Percentiles rank a stretch among this genome's conserved stretches.
phyloP scores from a whole-genome alignment of 2,113 vertebrate genomes.

The Salvelinus sp. region DNA sequence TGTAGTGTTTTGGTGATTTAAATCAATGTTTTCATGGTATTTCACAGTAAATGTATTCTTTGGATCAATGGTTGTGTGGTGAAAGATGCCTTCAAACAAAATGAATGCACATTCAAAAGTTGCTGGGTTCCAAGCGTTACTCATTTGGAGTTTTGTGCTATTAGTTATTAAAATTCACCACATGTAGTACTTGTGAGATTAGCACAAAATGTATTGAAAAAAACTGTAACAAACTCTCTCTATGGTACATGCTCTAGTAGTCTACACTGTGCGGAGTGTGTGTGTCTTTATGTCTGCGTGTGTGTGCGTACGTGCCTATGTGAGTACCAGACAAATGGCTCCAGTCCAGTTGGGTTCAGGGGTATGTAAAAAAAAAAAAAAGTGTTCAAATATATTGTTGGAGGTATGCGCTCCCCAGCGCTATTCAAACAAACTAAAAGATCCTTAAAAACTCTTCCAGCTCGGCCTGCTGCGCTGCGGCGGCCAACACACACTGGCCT shows the following conservation, averaged over 20 bases:
- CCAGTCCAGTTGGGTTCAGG: constrained; percentile 38
- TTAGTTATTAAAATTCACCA: no score
- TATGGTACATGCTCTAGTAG: neutral
- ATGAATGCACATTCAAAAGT: no score
- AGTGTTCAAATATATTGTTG: constrained; percentile 35
- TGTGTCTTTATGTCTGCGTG: constrained; percentile 9
- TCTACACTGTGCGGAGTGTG: neutral
- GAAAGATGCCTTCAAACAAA: no score
- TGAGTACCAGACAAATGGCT: constrained; percentile 31
- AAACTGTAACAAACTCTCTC: constrained; percentile 35
- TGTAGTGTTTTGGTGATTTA: no score
- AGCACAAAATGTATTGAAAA: no score
- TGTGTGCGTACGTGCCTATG: neutral
- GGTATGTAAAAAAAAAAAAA: constrained; percentile 12
- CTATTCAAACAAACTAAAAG: constrained; percentile 53
- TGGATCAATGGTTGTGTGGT: no score
- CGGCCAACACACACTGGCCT: constrained; percentile 55
- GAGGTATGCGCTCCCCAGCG: constrained; percentile 38
- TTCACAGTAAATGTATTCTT: no score
- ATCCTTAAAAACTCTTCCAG: constrained; percentile 44
- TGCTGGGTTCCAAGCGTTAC: no score
- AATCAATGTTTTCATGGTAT: no score
- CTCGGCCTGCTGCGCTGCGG: neutral
- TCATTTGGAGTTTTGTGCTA: no score
- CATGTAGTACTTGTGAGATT: no score